Conservation (phyloP, 2,113 vertebrate genomes). For the Plectropomus leopardus region DNA sequence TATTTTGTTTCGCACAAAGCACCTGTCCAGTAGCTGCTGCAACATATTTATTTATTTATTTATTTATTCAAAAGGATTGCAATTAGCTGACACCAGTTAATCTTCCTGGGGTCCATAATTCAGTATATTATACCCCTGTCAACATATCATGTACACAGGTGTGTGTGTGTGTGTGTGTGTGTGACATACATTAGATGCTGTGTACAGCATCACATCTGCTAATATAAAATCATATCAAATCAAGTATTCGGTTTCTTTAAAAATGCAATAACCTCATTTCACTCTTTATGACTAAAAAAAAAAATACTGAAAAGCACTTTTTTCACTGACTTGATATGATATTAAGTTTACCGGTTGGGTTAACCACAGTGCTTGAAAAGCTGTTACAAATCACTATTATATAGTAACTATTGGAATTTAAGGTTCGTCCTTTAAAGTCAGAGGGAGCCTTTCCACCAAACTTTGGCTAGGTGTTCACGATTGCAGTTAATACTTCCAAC, state of each 20-base stretch:
- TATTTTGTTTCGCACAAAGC: slow-evolving; percentile 20
- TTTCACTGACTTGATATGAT: background rate
- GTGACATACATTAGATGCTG: too few species aligned
- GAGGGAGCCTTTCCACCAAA: background rate
- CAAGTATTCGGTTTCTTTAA: background rate
- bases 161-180: too few species aligned
- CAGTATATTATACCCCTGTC: too few species aligned
- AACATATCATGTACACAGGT: too few species aligned
- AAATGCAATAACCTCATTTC: background rate
- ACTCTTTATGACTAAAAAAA: background rate
- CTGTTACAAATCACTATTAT: background rate
- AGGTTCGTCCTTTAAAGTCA: background rate
- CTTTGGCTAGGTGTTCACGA: background rate
- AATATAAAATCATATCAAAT: too few species aligned
- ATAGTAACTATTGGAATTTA: background rate
- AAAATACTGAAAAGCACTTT: too few species aligned
- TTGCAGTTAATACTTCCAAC: background rate
- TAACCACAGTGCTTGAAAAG: background rate
- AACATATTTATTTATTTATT: too few species aligned
- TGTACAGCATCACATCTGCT: too few species aligned
- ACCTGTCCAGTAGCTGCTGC: background rate
- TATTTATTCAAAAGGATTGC: too few species aligned
- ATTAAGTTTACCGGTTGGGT: background rate
- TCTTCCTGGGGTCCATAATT: too few species aligned
- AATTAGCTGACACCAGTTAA: too few species aligned